Conservation (phyloP, 2,888 invertebrate species). For the Prosopocoilus inquinatus region DNA sequence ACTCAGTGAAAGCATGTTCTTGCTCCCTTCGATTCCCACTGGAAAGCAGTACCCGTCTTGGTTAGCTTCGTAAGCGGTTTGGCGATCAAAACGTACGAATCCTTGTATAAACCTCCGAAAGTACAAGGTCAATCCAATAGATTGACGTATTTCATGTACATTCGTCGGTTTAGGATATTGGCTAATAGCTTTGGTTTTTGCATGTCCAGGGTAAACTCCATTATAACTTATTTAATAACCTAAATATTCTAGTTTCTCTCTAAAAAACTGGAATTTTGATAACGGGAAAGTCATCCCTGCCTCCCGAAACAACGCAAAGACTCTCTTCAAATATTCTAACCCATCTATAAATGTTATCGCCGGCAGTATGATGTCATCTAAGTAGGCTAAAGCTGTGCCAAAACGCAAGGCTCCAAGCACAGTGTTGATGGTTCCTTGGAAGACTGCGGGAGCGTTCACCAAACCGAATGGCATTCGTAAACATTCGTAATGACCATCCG, state of each 20-base stretch:
- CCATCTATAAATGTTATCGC: constrained; percentile 27
- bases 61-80: constrained; percentile 33
- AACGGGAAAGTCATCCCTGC: constrained; percentile 35
- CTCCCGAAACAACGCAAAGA: constrained; percentile 29
- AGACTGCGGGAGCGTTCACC: constrained; percentile 11
- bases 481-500: constrained; percentile 13
- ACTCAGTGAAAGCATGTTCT: constrained; percentile 19
- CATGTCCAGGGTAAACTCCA: background rate
- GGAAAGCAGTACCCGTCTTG: constrained; percentile 16
- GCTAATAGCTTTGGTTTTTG: background rate
- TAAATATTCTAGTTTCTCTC: constrained; percentile 13
- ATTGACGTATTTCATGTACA: constrained; percentile 1
- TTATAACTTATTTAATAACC: background rate
- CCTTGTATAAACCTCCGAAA: constrained; percentile 10
- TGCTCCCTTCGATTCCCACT: constrained; percentile 18
- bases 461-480: constrained; percentile 7
- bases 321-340: constrained; percentile 31
- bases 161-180: constrained; percentile 3
- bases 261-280: constrained; percentile 42
- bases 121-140: constrained; percentile 7
- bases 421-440: constrained; percentile 9
- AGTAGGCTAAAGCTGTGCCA: constrained; percentile 18
- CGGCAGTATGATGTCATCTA: constrained; percentile 24
- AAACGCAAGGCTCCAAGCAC: constrained; percentile 33
- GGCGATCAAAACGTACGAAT: constrained; percentile 8